Conservation (phyloP, 2,113 vertebrate species). For the Forbesichthys papilliferus region DNA sequence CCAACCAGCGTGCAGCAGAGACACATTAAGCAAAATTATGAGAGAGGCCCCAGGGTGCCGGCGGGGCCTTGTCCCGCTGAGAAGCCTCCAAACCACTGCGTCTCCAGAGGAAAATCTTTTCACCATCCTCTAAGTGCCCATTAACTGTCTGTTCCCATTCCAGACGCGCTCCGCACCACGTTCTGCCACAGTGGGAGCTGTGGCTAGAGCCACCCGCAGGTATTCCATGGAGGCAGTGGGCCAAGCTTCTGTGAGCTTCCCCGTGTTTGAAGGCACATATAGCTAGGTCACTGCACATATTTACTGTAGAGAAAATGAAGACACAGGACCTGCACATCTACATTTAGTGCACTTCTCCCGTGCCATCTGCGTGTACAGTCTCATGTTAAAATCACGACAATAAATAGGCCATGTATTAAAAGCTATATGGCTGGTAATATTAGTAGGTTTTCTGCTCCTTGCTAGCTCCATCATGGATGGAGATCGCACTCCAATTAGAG, state of each 20-base stretch:
- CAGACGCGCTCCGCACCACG: slow-evolving; percentile 45
- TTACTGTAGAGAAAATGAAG: too few relatives aligned
- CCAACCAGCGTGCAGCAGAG: slow-evolving; percentile 42
- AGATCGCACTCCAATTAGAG: slow-evolving; percentile 93
- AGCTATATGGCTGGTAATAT: slow-evolving; percentile 74
- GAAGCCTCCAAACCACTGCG: slow-evolving; percentile 58
- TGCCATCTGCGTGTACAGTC: too few relatives aligned
- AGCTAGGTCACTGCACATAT: slow-evolving; percentile 50
- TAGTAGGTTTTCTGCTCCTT: slow-evolving; percentile 90
- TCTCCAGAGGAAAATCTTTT: slow-evolving; percentile 75
- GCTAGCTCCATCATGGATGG: slow-evolving; percentile 90
- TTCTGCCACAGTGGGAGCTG: slow-evolving; percentile 58
- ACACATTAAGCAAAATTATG: slow-evolving; percentile 23
- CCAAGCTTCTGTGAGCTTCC: slow-evolving; percentile 24
- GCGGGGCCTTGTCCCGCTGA: slow-evolving; percentile 40
- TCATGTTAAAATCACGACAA: too few relatives aligned
- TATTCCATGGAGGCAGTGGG: slow-evolving; percentile 52
- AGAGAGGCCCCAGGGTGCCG: slow-evolving; percentile 37
- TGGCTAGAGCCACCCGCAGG: slow-evolving; percentile 53
- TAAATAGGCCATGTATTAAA: too few relatives aligned
- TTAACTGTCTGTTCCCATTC: slow-evolving; percentile 76
- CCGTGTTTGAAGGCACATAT: slow-evolving; percentile 47
- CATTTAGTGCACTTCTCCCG: too few relatives aligned
- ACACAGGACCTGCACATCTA: too few relatives aligned
- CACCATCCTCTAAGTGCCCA: slow-evolving; percentile 71